These are phyloP conservation scores for Archilochus colubris DNA, from an alignment of 2,113 vertebrate species.

Conservation along the genomic window DNA sequence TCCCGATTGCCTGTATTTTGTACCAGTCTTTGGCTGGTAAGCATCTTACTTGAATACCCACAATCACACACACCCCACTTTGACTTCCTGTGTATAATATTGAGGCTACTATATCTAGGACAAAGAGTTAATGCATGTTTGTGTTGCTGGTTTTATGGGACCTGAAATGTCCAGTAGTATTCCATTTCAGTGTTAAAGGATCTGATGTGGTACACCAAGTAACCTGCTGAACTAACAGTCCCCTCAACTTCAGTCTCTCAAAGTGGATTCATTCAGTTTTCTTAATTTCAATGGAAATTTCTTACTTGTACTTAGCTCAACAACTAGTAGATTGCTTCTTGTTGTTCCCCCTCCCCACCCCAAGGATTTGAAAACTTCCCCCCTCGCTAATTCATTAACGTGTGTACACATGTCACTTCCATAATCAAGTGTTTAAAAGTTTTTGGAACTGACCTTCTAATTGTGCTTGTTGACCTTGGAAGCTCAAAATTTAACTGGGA, in stretches of 20 bases:
- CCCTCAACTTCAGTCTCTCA: background rate
- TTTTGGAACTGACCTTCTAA: background rate
- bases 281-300: background rate
- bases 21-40: background rate
- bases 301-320: background rate
- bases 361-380: background rate
- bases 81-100: background rate
- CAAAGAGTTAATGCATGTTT: background rate
- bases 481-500: background rate
- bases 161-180: background rate
- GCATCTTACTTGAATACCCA: background rate
- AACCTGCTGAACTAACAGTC: background rate
- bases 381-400: background rate
- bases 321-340: background rate
- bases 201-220: background rate
- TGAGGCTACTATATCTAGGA: background rate
- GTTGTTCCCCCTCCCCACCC: rapidly evolving
- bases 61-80: background rate
- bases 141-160: background rate
- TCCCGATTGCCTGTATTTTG: background rate
- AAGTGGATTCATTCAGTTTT: background rate
- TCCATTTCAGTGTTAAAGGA: background rate
- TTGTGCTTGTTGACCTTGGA: background rate
- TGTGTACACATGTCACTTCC: background rate
- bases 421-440: background rate